Percentiles rank a stretch among this genome's conserved stretches.
Conservation (phyloP, 2,888 invertebrate species). For the Liopterus haemorrhoidalis region DNA sequence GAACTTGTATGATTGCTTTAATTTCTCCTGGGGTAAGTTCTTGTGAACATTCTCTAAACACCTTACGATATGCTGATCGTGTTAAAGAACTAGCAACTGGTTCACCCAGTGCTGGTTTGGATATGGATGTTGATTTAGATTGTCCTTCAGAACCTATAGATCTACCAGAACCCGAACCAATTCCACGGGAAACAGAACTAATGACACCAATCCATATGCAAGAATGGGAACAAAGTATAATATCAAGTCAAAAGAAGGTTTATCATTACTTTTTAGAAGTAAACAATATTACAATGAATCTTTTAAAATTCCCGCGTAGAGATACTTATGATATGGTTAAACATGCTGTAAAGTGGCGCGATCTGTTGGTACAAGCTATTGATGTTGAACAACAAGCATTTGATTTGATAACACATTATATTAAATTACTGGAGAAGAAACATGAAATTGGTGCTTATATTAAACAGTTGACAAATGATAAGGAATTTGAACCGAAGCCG, state of each 20-base stretch:
- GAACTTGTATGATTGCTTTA: slow-evolving; percentile 99
- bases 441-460: no score
- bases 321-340: slow-evolving; percentile 10
- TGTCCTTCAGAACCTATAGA: no score
- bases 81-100: slow-evolving; percentile 93
- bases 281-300: slow-evolving; percentile 10
- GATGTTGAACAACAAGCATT: slow-evolving; percentile 11
- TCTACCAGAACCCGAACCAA: no score
- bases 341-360: slow-evolving; percentile 13
- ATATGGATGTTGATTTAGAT: slow-evolving; percentile 65
- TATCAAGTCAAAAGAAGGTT: slow-evolving; percentile 15
- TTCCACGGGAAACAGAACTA: no score
- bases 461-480: no score
- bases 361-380: slow-evolving; percentile 5
- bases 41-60: slow-evolving; percentile 97
- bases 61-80: slow-evolving; percentile 93
- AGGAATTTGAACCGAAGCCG: no score
- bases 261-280: slow-evolving; percentile 13
- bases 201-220: no score
- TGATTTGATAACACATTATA: slow-evolving; percentile 10
- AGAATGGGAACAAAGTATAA: no score
- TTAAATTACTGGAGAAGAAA: slow-evolving; percentile 15
- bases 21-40: slow-evolving; percentile 94
- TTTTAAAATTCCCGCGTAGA: slow-evolving; percentile 5
- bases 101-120: slow-evolving; percentile 76